Percentiles rank a stretch among this genome's conserved stretches.
These are phyloP conservation scores for Deroptyus accipitrinus DNA, from an alignment of 2,113 vertebrate genomes.

Conservation along the genomic window DNA sequence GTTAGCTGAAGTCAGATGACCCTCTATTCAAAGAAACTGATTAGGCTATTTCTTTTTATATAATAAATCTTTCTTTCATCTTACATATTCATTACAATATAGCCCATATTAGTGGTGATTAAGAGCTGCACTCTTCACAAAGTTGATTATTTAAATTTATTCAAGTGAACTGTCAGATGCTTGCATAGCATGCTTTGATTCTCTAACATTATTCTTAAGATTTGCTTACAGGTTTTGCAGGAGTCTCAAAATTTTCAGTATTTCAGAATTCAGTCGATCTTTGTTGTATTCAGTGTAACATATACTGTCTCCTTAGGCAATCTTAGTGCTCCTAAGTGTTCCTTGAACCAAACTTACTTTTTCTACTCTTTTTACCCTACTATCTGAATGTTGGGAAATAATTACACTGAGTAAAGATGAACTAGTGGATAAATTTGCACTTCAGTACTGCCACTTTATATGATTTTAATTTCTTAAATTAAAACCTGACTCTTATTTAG, in stretches of 20 bases:
- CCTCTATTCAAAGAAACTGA: not conserved
- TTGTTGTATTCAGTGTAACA: not conserved
- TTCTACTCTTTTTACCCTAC: not conserved
- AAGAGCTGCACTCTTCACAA: not conserved
- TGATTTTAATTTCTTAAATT: not conserved
- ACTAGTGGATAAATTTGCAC: not conserved
- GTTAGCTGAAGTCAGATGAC: not conserved
- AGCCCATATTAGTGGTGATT: not conserved
- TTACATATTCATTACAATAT: not conserved
- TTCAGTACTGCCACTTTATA: not conserved
- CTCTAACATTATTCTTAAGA: not conserved
- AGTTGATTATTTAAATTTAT: not conserved
- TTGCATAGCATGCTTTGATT: not conserved
- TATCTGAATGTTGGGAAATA: not conserved
- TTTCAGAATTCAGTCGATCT: not conserved
- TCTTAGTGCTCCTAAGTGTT: not conserved
- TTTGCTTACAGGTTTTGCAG: not conserved
- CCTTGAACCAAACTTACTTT: not conserved
- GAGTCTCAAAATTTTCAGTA: not conserved
- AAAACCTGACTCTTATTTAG: slow-evolving; percentile 66
- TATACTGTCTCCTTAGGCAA: not conserved
- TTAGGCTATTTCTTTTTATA: not conserved
- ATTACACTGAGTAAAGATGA: not conserved
- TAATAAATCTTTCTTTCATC: not conserved
- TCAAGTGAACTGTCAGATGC: not conserved